These are phyloP conservation scores for Podotricha telesiphe DNA, from an alignment of 2,888 invertebrate species.

Conservation along the genomic window DNA sequence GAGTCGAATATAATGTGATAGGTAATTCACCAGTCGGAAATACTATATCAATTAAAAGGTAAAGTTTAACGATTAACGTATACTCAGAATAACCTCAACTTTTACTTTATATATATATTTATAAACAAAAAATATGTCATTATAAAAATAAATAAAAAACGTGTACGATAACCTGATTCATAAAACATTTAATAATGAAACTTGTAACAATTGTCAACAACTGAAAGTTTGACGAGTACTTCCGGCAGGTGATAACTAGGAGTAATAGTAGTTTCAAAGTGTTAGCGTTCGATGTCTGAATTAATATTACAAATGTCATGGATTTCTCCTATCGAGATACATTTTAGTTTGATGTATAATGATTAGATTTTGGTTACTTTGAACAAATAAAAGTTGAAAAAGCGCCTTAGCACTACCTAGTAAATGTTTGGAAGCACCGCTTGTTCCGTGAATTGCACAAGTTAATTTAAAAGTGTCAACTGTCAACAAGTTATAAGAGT, in stretches of 20 bases:
- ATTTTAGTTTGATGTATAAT: slow-evolving; percentile 17
- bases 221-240: slow-evolving; percentile 6
- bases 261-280: neutral
- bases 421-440: slow-evolving; percentile 20
- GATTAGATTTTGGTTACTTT: slow-evolving; percentile 34
- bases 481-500: neutral
- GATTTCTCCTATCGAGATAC: slow-evolving; percentile 2
- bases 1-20: slow-evolving; percentile 15
- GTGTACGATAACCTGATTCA: too few relatives aligned
- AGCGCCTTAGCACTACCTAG: slow-evolving; percentile 56
- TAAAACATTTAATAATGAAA: neutral
- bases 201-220: too few relatives aligned
- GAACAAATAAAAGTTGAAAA: slow-evolving; percentile 61
- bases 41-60: slow-evolving; percentile 13
- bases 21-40: slow-evolving; percentile 22
- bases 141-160: too few relatives aligned
- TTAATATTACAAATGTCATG: slow-evolving; percentile 16
- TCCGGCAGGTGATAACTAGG: slow-evolving; percentile 15
- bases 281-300: slow-evolving; percentile 9
- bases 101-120: too few relatives aligned
- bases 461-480: neutral
- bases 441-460: slow-evolving; percentile 8
- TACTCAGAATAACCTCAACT: neutral
- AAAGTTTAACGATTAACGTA: neutral
- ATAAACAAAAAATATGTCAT: neutral